A percentile compares a stretch with the other conserved stretches of the same genome.
Evolutionary conservation across 2,113 vertebrate species (phyloP).

Genomic region (Petrocephalus microphthalmus): DNA sequence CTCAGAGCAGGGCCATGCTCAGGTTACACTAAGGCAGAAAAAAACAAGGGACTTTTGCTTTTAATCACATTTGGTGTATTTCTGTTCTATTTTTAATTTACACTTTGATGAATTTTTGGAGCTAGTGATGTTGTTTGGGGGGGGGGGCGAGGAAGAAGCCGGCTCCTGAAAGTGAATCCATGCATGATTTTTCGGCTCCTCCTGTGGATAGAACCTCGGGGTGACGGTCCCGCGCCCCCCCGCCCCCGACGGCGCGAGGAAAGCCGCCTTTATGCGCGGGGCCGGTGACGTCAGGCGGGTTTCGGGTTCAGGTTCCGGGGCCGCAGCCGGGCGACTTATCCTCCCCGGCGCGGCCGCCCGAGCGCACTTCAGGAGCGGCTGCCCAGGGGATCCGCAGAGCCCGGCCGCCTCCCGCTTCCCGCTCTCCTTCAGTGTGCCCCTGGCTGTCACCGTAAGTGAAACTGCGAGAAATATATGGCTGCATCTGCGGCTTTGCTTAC

Average conservation of each 20-base stretch:
- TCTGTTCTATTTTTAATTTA: not conserved
- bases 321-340: conserved; percentile 46
- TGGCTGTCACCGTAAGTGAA: conserved; percentile 45
- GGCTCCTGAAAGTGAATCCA: not conserved
- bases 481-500: not conserved
- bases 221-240: not conserved
- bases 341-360: conserved; percentile 29
- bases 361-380: conserved; percentile 46
- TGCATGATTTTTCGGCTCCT: not conserved
- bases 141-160: not conserved
- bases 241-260: not conserved
- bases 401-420: conserved; percentile 22
- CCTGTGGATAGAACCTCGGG: not conserved
- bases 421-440: conserved; percentile 23
- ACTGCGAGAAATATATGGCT: not conserved
- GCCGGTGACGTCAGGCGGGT: conserved; percentile 58
- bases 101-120: not conserved
- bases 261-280: not conserved
- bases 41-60: not conserved
- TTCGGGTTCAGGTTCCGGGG: conserved; percentile 48
- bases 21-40: not conserved
- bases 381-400: not conserved
- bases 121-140: not conserved
- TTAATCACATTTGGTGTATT: not conserved
- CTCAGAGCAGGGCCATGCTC: not conserved